Conservation (phyloP, 2,888 invertebrate genomes). For the Dioctria linearis region DNA sequence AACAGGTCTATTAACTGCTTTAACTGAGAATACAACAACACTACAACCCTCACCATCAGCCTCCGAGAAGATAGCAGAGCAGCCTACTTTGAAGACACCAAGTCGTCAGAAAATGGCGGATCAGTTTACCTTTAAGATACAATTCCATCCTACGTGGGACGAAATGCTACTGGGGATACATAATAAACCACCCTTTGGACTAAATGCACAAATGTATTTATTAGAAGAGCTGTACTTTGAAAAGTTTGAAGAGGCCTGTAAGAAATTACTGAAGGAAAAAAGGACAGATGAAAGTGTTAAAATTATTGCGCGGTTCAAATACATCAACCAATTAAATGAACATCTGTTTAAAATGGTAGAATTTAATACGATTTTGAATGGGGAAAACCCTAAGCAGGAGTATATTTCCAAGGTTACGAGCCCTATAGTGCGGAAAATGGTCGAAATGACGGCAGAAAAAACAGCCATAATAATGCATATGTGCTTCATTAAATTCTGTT, state of each 20-base stretch:
- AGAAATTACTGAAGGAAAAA: too few species aligned
- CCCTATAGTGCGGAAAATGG: not conserved
- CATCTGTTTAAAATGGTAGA: not conserved
- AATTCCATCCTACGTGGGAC: too few species aligned
- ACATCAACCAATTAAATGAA: too few species aligned
- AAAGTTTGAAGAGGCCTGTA: too few species aligned
- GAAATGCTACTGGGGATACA: not conserved
- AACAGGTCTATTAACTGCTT: too few species aligned
- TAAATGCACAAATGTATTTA: not conserved
- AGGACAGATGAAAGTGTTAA: too few species aligned
- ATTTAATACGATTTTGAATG: constrained; percentile 5
- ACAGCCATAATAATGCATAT: constrained; percentile 11
- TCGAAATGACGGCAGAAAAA: not conserved
- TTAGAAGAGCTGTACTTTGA: too few species aligned
- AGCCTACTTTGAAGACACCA: not conserved
- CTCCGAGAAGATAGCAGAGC: too few species aligned
- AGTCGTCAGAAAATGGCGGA: not conserved
- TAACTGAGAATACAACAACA: constrained; percentile 3
- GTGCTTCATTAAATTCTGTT: not conserved
- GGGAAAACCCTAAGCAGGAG: not conserved
- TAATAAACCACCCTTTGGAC: constrained; percentile 16
- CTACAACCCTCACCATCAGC: not conserved
- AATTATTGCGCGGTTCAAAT: too few species aligned
- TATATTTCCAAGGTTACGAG: not conserved
- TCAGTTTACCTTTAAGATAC: not conserved